Base-by-base conservation (phyloP, 2,888 invertebrate genomes). In the Onchidella celtica region DNA sequence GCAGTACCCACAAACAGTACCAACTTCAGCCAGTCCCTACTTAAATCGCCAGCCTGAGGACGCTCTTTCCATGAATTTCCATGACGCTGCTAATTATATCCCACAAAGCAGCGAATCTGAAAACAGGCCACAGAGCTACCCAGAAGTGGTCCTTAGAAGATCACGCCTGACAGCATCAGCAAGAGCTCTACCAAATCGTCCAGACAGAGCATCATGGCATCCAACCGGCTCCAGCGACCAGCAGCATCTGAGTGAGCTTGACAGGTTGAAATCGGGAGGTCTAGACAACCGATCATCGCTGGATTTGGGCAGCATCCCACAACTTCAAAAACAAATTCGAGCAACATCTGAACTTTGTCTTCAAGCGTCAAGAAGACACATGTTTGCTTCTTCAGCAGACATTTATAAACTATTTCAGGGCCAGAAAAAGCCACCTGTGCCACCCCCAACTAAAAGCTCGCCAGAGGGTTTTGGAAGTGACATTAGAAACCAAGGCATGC, bases 351-450 rank as follows among this genome's bases (percentile, higher is more conserved):
- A 86, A 73, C 72, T 88, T 57, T 86, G 89, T 14, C 79, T 89
- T 4, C 76, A 75, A 2, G 55, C 79, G 3, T 86, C 87, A 66
- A 87, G 86, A 68, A 84, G 87, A 82, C 88, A 89, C 80, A 85
- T 88, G 73, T 90, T 89, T 81, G 90, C 90, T 61, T 88, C 89
- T 81, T 90, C 90, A 11, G 87, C 87, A 24, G 90, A 90, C 83
- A 90, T 90, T 79, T 86, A 89, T 73, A 89, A 88, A 84, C 86
- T 90, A n/a, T 90, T 90, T 81, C 88, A 88, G n/a, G 86, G 86
- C 36, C 87, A 87, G 72, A 86, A 86, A 70, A 85, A 86, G 78
- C 75, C 86, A 17, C n/a, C 66, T 17, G 24, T 27, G 40, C 24
- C 57, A 36, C 63, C 32, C 14, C 29, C 68, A 2, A n/a, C 61